These are phyloP conservation scores for Caenorhabditis sp. DNA, from an alignment of 2,888 invertebrate genomes.

Conservation along the genomic window DNA sequence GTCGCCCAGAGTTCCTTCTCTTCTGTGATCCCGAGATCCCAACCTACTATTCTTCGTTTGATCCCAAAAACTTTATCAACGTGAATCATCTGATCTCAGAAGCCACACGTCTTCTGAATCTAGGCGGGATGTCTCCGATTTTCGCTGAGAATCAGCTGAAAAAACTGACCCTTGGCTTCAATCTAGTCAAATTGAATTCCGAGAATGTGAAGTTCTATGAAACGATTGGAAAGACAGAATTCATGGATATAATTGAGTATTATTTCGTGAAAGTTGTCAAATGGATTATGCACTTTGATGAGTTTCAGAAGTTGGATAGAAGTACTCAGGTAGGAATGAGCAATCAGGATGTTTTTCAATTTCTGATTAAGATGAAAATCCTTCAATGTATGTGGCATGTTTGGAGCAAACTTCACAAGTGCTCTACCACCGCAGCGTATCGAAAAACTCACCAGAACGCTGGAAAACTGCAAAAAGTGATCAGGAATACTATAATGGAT, in stretches of 20 bases:
- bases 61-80: constrained; percentile 6
- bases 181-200: background rate
- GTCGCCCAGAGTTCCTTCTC: constrained; percentile 11
- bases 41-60: constrained; percentile 6
- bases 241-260: constrained; percentile 20
- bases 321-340: background rate
- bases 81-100: constrained; percentile 14
- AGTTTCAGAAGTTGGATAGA: constrained; percentile 7
- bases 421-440: constrained; percentile 3
- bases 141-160: constrained; percentile 4
- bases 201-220: constrained; percentile 10
- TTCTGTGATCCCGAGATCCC: constrained; percentile 12
- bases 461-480: background rate
- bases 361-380: constrained; percentile 22
- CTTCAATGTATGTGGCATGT: constrained; percentile 21
- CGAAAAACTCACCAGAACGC: constrained; percentile 8
- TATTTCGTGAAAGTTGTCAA: constrained; percentile 4
- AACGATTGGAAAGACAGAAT: constrained; percentile 1
- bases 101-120: constrained; percentile 24
- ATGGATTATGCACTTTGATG: constrained; percentile 25
- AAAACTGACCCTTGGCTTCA: constrained; percentile 1
- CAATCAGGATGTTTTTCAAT: background rate
- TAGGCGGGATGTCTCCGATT: background rate
- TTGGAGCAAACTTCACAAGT: constrained; percentile 15
- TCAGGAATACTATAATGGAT: constrained; percentile 6